Percentiles rank a stretch among this genome's conserved stretches.
These are phyloP conservation scores for Colletes gigas DNA, from an alignment of 1,140 invertebrate species.

Conservation along the genomic window DNA sequence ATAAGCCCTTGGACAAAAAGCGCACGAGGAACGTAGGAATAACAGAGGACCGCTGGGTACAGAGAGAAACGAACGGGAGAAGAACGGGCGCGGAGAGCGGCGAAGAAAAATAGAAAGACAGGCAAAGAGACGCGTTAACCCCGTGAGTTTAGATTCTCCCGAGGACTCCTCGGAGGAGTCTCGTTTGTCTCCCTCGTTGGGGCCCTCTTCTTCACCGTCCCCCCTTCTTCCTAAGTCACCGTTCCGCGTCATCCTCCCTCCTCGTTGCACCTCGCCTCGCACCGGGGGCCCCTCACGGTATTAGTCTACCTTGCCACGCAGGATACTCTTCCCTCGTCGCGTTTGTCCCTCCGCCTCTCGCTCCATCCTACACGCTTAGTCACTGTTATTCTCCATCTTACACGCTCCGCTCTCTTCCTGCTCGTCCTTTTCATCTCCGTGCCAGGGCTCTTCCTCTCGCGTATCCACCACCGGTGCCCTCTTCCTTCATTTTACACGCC, in stretches of 20 bases:
- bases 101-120: constrained; percentile 31
- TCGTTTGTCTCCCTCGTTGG: constrained; percentile 60
- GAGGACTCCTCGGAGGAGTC: constrained; percentile 45
- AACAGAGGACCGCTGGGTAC: constrained; percentile 15
- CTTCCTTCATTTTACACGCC: constrained; percentile 1
- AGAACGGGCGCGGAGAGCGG: background rate
- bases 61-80: constrained; percentile 7
- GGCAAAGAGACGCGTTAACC: constrained; percentile 41
- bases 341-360: constrained; percentile 27
- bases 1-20: constrained; percentile 22
- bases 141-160: constrained; percentile 56
- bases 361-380: constrained; percentile 39
- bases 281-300: constrained; percentile 12
- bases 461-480: constrained; percentile 3
- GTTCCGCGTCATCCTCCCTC: constrained; percentile 33
- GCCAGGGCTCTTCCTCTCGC: background rate
- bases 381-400: constrained; percentile 55
- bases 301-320: constrained; percentile 42
- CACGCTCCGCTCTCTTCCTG: constrained; percentile 47
- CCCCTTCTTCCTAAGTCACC: constrained; percentile 38
- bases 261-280: constrained; percentile 30
- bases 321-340: constrained; percentile 5
- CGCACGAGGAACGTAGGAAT: constrained; percentile 12
- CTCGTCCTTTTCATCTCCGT: constrained; percentile 43
- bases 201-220: constrained; percentile 33